Conservation (phyloP, 2,113 vertebrate species). For the Monarcha castaneiventris region DNA sequence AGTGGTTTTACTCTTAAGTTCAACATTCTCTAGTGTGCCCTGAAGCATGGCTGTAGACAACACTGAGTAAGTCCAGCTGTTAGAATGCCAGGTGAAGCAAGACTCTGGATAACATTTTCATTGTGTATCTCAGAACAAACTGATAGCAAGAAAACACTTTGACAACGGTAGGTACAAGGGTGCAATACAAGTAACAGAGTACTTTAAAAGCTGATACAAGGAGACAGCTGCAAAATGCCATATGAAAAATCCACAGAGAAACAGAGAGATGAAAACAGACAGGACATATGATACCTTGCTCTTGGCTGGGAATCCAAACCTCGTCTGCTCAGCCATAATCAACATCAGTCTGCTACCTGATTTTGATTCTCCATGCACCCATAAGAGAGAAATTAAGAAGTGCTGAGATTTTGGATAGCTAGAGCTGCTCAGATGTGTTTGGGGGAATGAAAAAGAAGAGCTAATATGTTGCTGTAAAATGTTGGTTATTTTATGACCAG, state of each 20-base stretch:
- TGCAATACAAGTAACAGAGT: neutral
- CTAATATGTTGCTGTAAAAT: neutral
- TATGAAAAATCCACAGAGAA: neutral
- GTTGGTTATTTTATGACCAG: neutral
- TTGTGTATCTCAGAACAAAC: neutral
- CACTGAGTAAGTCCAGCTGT: neutral
- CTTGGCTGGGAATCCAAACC: neutral
- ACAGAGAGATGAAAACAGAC: neutral
- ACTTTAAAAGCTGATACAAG: neutral
- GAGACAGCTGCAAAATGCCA: slow-evolving; percentile 12
- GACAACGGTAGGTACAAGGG: neutral
- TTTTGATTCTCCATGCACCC: neutral
- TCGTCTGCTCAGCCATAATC: neutral
- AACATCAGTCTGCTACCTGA: neutral
- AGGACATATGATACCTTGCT: neutral
- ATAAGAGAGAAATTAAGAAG: neutral
- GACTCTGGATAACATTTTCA: neutral
- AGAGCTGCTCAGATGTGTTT: neutral
- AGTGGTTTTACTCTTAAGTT: neutral
- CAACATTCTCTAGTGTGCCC: neutral
- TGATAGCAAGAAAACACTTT: neutral
- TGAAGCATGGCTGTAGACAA: neutral
- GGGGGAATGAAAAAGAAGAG: fast-evolving
- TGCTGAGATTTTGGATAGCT: neutral
- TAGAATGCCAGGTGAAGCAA: neutral